Evolutionary conservation across 2,113 vertebrate genomes (phyloP), one percentile per base, ranked within the genome.

Genomic region (Athene noctua): DNA sequence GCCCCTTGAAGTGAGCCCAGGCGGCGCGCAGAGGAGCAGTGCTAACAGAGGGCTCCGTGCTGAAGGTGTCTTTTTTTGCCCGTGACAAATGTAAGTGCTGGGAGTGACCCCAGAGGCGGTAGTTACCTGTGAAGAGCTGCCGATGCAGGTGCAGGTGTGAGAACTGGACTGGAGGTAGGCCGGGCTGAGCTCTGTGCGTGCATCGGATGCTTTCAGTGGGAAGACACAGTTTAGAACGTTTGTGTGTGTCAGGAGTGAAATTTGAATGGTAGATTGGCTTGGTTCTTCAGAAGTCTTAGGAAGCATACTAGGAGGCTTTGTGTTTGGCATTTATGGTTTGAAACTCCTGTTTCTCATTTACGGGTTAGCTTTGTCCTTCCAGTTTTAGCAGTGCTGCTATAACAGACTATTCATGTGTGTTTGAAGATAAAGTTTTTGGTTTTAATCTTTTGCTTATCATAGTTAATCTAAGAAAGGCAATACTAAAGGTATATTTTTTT

Each of bases 401-500:
- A 96, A 94, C 96, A 97, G 87, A 96, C 88, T 97, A 95, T 95
- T 95, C 94, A 80, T 93, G 65, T 44, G 55, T 96, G 96, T 97
- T 95, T 96, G 96, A 97, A 97, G 95, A 71, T 84, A 58, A 97
- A 94, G 62, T 30, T 97, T 97, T 98, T 96, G 95, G 65, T 97
- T 96, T 95, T 97, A 94, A 90, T 96, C 94, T 97, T 96, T 98
- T 97, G 96, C 96, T 98, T 97, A 96, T 97, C 97, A 95, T 97
- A 98, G 96, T 97, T 98, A 97, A 97, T 97, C 97, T 97, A 98
- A 98, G 97, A 98, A 98, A 98, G 98, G 98, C 98, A 98, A 98
- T 98, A 98, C 97, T 98, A 98, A 98, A 98, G 96, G 95, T 98
- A 97, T 98, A 97, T 98, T 97, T 98, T 97, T 97, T 98, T 97